phyloP scores from a whole-genome alignment of 1,140 invertebrate species.

The Tetramorium parvispinum region DNA sequence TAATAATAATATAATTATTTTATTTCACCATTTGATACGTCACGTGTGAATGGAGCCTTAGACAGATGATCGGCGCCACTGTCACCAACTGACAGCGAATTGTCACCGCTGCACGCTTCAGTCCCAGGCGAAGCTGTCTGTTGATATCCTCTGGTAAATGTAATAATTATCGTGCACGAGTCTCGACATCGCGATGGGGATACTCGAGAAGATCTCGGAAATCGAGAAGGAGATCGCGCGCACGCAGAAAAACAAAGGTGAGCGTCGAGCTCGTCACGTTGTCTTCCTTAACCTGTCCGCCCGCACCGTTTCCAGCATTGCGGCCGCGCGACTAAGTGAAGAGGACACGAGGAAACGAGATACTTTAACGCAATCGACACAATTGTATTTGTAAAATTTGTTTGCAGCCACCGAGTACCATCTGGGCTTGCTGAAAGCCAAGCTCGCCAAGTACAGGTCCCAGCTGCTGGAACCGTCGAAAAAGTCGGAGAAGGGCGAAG shows the following conservation, averaged over 20 bases:
- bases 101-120: not conserved
- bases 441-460: constrained; percentile 98
- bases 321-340: not conserved
- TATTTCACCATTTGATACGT: too few relatives aligned
- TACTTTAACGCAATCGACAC: not conserved
- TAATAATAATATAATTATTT: too few relatives aligned
- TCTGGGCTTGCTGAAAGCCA: constrained; percentile 98
- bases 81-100: not conserved
- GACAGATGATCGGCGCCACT: not conserved
- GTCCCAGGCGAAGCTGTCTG: not conserved
- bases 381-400: constrained; percentile 46
- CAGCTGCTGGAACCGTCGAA: constrained; percentile 98
- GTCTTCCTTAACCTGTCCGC: constrained; percentile 24
- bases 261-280: constrained; percentile 53
- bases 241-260: constrained; percentile 99
- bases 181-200: constrained; percentile 91
- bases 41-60: not conserved
- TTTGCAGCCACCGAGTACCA: constrained; percentile 98
- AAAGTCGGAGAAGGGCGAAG: constrained; percentile 98
- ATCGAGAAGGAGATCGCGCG: constrained; percentile 99
- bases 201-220: constrained; percentile 98
- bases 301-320: not conserved
- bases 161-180: constrained; percentile 27
- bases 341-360: not conserved
- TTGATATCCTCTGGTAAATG: constrained; percentile 44